Conservation (phyloP, 1,140 invertebrate species). For the Orchestia grillus region DNA sequence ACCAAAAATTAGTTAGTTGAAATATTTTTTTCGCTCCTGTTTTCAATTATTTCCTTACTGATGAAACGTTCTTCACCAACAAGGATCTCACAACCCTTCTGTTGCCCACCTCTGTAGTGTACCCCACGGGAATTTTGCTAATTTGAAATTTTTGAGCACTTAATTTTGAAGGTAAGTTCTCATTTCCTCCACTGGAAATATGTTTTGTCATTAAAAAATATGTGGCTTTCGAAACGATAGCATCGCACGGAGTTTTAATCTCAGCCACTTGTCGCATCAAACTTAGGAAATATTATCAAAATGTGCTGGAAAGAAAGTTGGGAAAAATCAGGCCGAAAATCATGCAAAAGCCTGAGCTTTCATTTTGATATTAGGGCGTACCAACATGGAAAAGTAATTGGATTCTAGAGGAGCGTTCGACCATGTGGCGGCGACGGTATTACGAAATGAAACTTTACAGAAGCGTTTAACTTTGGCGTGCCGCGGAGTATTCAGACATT, state of each 20-base stretch:
- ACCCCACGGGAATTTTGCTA: too few species aligned
- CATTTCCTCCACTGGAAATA: too few species aligned
- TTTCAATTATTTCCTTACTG: too few species aligned
- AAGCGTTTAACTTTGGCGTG: neutral
- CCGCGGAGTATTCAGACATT: neutral
- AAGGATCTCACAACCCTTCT: too few species aligned
- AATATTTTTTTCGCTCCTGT: too few species aligned
- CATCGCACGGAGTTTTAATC: neutral
- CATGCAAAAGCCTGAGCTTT: neutral
- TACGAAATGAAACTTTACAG: neutral
- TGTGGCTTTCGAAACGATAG: neutral
- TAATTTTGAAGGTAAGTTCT: too few species aligned
- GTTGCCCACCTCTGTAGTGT: too few species aligned
- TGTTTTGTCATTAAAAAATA: neutral
- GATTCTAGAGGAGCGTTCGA: neutral
- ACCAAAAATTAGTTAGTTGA: too few species aligned
- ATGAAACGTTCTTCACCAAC: too few species aligned
- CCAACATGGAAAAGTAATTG: neutral
- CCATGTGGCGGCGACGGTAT: neutral
- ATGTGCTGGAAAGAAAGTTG: neutral
- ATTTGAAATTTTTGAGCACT: too few species aligned
- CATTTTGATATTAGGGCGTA: neutral
- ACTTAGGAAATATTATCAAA: neutral
- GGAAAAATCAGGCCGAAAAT: neutral
- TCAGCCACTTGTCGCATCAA: neutral